Evolutionary conservation across 2,113 vertebrate genomes (phyloP), one percentile per base, ranked within the genome.

Genomic region (human (Homo sapiens)): DNA sequence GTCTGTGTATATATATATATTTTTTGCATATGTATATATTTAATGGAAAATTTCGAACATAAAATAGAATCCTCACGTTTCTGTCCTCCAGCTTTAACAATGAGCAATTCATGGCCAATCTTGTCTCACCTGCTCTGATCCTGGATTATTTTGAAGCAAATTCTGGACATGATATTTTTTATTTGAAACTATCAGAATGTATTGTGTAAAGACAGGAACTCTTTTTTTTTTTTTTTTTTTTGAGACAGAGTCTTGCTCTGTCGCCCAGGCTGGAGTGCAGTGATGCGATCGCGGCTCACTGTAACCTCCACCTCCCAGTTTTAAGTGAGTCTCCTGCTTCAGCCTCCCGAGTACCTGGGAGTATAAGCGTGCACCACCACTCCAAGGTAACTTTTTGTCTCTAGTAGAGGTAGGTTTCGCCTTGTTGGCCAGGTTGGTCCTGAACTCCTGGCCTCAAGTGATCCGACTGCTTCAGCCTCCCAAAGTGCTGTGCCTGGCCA

Each of bases 131-230:
- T 8, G 20, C 9, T 38, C 12, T 38, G 40, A 75, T 78, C 10
- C 18, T 52, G 43, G 27, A 64, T 75, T 94, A 59, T 75, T 80
- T 97, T 81, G 68, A 92, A 92, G 32, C 48, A 92, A 88, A 35
- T 84, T 50, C 32, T 10, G 43, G 78, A 70, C 16, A 32, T 43
- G n/a, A 22, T 66, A 48, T 76, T 87, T 48, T 91, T 94, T 68
- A 55, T 66, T 59, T 66, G 25, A 45, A 72, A 16, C 13, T 59
- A 27, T 93, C 43, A 89, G 86, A 89, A 25, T 73, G 13, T 48
- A n/a, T 75, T 55, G 5, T 20, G 22, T 66, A 84, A 94, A 89
- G 23, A 55, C 13, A 89, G 27, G 9, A 20, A 66, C 30, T 80
- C 17, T 20, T n/a, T 40, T 17, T 78, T 80, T 38, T 38, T 76